These are phyloP conservation scores for Uloborus diversus DNA, from an alignment of 1,140 invertebrate species.

Conservation along the genomic window DNA sequence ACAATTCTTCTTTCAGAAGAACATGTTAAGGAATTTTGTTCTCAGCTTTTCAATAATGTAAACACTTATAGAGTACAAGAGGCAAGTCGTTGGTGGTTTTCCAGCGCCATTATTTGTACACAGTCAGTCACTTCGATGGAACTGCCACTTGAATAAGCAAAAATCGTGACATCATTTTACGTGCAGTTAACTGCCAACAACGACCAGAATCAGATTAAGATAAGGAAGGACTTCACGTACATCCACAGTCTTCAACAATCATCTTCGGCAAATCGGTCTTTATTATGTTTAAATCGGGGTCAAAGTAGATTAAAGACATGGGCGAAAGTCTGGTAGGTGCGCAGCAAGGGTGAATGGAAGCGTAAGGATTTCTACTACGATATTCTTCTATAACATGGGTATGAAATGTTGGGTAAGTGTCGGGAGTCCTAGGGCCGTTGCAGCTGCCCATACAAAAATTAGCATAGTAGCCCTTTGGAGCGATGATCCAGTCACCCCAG, in stretches of 20 bases:
- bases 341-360: slow-evolving; percentile 86
- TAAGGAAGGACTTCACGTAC: slow-evolving; percentile 71
- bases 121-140: slow-evolving; percentile 31
- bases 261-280: slow-evolving; percentile 94
- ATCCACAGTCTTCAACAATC: slow-evolving; percentile 96
- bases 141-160: slow-evolving; percentile 33
- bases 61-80: too few relatives aligned
- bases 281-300: slow-evolving; percentile 88
- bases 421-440: slow-evolving; percentile 77
- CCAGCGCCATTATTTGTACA: too few relatives aligned
- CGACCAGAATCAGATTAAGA: neutral
- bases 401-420: slow-evolving; percentile 85
- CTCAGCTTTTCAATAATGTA: too few relatives aligned
- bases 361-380: slow-evolving; percentile 75
- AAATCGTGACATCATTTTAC: neutral
- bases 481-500: slow-evolving; percentile 96
- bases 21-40: too few relatives aligned
- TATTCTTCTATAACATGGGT: slow-evolving; percentile 90
- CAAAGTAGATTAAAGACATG: slow-evolving; percentile 93
- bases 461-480: slow-evolving; percentile 85
- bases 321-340: slow-evolving; percentile 91
- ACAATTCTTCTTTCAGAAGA: too few relatives aligned
- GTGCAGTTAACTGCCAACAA: neutral
- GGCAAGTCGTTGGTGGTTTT: too few relatives aligned
- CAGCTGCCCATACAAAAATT: slow-evolving; percentile 94